Evolutionary conservation across 2,113 vertebrate genomes (phyloP).

Genomic region (Choloepus hoffmanni): DNA sequence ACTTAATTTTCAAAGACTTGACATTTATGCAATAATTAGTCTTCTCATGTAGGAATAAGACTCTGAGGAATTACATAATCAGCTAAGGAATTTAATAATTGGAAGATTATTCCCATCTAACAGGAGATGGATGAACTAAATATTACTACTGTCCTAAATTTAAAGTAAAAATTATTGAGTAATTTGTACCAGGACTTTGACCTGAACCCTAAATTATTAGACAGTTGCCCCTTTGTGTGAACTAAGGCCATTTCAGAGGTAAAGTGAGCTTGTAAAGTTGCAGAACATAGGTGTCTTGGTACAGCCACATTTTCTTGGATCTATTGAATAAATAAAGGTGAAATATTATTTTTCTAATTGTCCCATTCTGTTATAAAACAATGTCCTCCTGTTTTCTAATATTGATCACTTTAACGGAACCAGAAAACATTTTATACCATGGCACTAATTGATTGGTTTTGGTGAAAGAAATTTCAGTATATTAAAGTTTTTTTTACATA

Average conservation of each 20-base stretch:
- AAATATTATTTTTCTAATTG: slow-evolving; percentile 18
- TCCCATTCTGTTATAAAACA: neutral
- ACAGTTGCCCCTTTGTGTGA: neutral
- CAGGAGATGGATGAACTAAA: slow-evolving; percentile 48
- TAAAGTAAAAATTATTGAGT: slow-evolving; percentile 55
- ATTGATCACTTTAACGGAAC: slow-evolving; percentile 40
- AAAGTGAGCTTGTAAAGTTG: neutral
- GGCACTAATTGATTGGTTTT: slow-evolving; percentile 25
- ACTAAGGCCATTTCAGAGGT: neutral
- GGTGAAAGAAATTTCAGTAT: slow-evolving; percentile 1
- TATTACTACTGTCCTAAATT: slow-evolving; percentile 25
- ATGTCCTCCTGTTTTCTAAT: neutral
- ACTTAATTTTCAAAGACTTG: slow-evolving; percentile 64
- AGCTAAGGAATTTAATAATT: slow-evolving; percentile 71
- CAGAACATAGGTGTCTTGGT: neutral
- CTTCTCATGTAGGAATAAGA: slow-evolving; percentile 54
- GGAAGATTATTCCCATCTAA: slow-evolving; percentile 21
- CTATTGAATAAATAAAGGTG: neutral
- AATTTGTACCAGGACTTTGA: neutral
- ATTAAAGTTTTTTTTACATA: neutral
- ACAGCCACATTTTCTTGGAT: neutral
- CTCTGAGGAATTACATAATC: slow-evolving; percentile 43
- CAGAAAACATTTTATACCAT: slow-evolving; percentile 38
- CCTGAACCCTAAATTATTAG: neutral
- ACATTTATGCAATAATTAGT: slow-evolving; percentile 75